Percentiles rank a stretch among this genome's conserved stretches.
Evolutionary conservation across 2,888 invertebrate genomes (phyloP).

Genomic region (Epistrophella euchroma): DNA sequence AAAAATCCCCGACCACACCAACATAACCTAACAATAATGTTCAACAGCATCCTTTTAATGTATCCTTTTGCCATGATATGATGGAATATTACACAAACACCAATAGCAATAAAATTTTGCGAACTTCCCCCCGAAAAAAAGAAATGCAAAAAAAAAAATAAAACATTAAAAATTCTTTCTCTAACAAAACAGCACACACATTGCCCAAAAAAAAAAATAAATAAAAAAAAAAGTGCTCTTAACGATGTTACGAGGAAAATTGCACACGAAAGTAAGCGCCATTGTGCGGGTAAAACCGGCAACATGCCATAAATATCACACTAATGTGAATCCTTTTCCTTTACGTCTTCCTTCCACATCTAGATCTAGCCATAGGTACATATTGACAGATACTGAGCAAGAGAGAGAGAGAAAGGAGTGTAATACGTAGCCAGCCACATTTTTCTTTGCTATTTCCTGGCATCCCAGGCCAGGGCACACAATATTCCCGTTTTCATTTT

Average conservation of each 20-base stretch:
- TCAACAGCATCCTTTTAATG: conserved; percentile 57
- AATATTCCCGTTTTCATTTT: conserved; percentile 45
- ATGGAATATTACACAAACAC: conserved; percentile 47
- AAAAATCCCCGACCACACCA: conserved; percentile 1
- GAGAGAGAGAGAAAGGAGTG: not conserved
- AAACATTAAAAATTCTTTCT: conserved; percentile 46
- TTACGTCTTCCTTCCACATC: conserved; percentile 10
- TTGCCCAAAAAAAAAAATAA: conserved; percentile 15
- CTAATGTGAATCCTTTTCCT: conserved; percentile 70
- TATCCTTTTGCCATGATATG: conserved; percentile 18
- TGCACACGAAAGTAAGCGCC: conserved; percentile 59
- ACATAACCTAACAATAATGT: conserved; percentile 55
- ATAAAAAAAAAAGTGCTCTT: conserved; percentile 68
- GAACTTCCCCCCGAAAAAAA: conserved; percentile 11
- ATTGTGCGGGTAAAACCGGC: conserved; percentile 25
- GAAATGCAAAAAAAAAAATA: not conserved
- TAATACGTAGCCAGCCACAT: not conserved
- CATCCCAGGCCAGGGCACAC: conserved; percentile 25
- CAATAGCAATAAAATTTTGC: conserved; percentile 66
- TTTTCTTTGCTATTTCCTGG: conserved; percentile 44
- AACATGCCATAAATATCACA: conserved; percentile 70
- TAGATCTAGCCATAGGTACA: not conserved
- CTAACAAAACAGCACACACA: conserved; percentile 47
- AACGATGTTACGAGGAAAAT: conserved; percentile 69
- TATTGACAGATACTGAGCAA: not conserved